Evolutionary conservation across 2,797 vertebrate species (phyloP), one percentile per base, ranked within the genome.

Genomic region (Falco rusticolus): DNA sequence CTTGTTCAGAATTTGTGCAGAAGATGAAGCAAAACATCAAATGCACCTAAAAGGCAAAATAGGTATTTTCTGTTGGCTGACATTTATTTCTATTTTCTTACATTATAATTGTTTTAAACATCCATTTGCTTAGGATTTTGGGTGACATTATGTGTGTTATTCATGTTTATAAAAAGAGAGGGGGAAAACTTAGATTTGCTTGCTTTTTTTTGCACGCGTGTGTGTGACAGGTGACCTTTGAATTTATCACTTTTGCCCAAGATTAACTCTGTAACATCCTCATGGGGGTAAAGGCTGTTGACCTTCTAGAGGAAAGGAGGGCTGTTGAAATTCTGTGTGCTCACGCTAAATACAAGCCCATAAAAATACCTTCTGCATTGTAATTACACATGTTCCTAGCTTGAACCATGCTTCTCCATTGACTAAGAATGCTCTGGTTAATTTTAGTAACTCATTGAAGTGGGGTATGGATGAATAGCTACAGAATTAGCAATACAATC

Each of bases 161-260:
- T 96, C 64, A 16, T 75, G 16, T 96, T 34, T 45, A 65, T 59
- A 78, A 86, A 84, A 95, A 93, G 61, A 72, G 74, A 83, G 13
- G 13, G n/a, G 80, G 87, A 94, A 24, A 6, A 9, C 12, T 48
- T 47, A 89, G 64, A 60, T 87, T 39, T 93, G 21, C 28, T 50
- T 59, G 10, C 17, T 24, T 15, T 37, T 15, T 15, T 21, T 50
- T 47, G 17, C 39, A 17, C 69, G 29, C 37, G 24, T 26, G 28
- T 33, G 34, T 31, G 60, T 83, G 85, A 96, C 81, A 89, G 54
- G 71, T 94, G 96, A 97, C 79, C 86, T 97, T 98, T 97, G 92
- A 91, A 92, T 89, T 72, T 93, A 48, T 96, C 72, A 76, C 57
- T 90, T 92, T 93, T 95, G 33, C 17, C 56, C 50, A 61, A 68